Percentiles rank a stretch among this genome's conserved stretches.
phyloP scores from a whole-genome alignment of 2,113 vertebrate species.

The Hystrix cristata region DNA sequence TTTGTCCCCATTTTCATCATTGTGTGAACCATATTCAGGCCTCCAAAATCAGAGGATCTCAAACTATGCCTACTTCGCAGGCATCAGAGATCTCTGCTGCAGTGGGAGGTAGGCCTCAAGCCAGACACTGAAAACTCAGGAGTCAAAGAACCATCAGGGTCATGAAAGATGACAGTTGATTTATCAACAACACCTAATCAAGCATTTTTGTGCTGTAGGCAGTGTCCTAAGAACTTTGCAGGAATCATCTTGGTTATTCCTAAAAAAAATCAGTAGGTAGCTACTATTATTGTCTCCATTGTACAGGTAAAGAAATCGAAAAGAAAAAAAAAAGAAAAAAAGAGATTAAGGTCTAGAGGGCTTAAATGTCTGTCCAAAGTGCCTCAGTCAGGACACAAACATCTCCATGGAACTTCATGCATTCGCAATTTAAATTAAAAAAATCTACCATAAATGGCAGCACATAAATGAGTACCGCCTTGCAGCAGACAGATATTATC shows the following conservation, averaged over 20 bases:
- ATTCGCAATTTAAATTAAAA: not conserved
- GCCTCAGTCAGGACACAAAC: not conserved
- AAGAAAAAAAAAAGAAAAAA: not conserved
- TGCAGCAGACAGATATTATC: not conserved
- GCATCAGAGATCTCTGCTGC: not conserved
- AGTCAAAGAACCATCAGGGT: not conserved
- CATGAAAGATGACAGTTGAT: not conserved
- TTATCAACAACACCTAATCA: not conserved
- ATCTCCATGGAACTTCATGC: not conserved
- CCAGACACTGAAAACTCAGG: not conserved
- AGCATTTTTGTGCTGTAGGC: not conserved
- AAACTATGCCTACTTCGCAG: not conserved
- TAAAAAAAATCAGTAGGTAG: not conserved
- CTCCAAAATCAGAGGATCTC: not conserved
- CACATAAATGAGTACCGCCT: not conserved
- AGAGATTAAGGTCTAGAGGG: not conserved
- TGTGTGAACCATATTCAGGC: not conserved
- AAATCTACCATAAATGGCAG: not conserved
- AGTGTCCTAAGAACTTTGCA: not conserved
- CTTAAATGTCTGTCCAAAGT: not conserved
- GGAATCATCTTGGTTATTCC: not conserved
- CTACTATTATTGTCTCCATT: not conserved
- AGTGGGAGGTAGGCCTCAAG: not conserved
- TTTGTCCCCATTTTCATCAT: conserved; percentile 31
- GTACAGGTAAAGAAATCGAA: not conserved